Percentiles rank a stretch among this genome's conserved stretches.
Evolutionary conservation across 2,888 invertebrate genomes (phyloP).

Genomic region (Lycia hirtaria): DNA sequence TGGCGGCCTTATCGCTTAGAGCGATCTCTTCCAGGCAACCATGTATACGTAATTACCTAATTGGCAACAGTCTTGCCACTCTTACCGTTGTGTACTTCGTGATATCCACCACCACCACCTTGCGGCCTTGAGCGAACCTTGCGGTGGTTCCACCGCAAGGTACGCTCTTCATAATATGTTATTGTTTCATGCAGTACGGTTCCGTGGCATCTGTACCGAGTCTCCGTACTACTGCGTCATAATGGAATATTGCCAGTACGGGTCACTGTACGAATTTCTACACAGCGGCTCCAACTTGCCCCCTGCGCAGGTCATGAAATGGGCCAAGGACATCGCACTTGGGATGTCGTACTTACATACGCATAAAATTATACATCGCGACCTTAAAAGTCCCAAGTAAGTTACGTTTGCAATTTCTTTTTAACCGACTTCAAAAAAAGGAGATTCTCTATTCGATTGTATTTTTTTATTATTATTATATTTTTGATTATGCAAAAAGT

Average conservation of each 20-base stretch:
- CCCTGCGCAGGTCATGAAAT: constrained; percentile 94
- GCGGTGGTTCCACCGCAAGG: too few relatives aligned
- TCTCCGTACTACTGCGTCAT: constrained; percentile 97
- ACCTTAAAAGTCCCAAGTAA: constrained; percentile 99
- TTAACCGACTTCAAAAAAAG: too few relatives aligned
- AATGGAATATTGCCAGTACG: constrained; percentile 99
- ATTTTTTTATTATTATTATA: not conserved
- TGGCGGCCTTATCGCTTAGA: too few relatives aligned
- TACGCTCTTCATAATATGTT: not conserved
- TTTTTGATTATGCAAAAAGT: too few relatives aligned
- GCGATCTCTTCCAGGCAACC: too few relatives aligned
- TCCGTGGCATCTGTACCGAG: constrained; percentile 96
- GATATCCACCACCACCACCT: too few relatives aligned
- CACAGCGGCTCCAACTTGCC: constrained; percentile 93
- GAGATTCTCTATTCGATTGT: not conserved
- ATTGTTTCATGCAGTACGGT: constrained; percentile 69
- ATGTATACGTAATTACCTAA: too few relatives aligned
- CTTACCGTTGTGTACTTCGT: too few relatives aligned
- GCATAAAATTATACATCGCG: constrained; percentile 98
- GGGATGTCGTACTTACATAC: constrained; percentile 99
- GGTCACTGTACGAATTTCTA: constrained; percentile 96
- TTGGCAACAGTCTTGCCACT: too few relatives aligned
- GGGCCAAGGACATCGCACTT: constrained; percentile 97
- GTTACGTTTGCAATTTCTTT: constrained; percentile 53
- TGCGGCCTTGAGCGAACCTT: too few relatives aligned